These are phyloP conservation scores for Amphiprion percula DNA, from an alignment of 2,113 vertebrate genomes.

Conservation along the genomic window DNA sequence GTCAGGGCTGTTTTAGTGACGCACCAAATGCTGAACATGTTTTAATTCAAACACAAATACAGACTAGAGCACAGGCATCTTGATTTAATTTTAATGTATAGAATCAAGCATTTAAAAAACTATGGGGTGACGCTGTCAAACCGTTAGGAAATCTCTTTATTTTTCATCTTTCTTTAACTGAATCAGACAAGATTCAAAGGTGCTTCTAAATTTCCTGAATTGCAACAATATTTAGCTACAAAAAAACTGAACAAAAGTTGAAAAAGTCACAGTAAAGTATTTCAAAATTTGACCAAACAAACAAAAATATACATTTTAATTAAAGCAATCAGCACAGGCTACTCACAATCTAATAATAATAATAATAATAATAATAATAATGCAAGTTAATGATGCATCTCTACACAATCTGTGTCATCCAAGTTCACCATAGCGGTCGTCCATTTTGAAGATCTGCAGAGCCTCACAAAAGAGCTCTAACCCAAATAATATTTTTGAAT, in stretches of 20 bases:
- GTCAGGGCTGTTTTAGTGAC: neutral
- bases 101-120: neutral
- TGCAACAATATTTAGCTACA: neutral
- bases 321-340: neutral
- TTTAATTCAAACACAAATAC: neutral
- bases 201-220: no score
- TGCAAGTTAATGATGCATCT: neutral
- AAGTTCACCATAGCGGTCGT: neutral
- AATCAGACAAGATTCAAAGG: neutral
- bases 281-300: constrained; percentile 12
- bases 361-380: no score
- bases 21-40: neutral
- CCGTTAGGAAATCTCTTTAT: neutral
- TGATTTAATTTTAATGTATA: neutral
- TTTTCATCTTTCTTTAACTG: neutral
- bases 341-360: neutral
- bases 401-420: neutral
- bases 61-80: neutral
- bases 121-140: neutral
- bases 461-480: neutral
- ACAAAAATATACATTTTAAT: no score
- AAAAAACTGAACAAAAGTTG: neutral
- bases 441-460: neutral
- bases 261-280: constrained; percentile 7
- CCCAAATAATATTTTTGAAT: constrained; percentile 18